Evolutionary conservation across 2,888 invertebrate species (phyloP), one percentile per base, ranked within the genome.

Genomic region (Mantis religiosa): DNA sequence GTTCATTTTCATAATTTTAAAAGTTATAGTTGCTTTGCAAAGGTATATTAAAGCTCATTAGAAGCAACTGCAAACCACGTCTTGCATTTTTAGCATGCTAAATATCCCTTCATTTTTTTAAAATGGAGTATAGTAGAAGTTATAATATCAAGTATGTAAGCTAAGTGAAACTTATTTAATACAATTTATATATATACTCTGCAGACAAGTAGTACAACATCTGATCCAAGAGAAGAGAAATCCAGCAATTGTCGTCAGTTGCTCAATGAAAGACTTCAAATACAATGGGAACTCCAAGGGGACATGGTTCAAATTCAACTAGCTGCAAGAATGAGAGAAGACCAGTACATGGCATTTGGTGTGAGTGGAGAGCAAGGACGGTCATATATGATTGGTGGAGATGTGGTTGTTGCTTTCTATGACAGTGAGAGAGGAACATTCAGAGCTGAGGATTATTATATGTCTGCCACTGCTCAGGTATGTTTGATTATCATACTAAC

Each of bases 301-400:
- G 96, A 96, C 87, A 95, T 96, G 89, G 95, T 98, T 3, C 96
- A 97, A 92, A 96, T 98, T 88, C 96, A 97, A 71, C 92, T 98
- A 84, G 96, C 97, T 3, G 98, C 97, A 0, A 95, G 96, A 71
- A 97, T 98, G 71, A 94, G 95, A 41, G 97, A 97, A 91, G 97
- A 97, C 92, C 97, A 98, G 92, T 98, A 98, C 93, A 96, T 98
- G 94, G 96, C 98, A 0, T 98, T 98, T 91, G 98, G 98, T 0
- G 93, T 97, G 82, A 97, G 97, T 2, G 98, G 98, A 0, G 95
- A 95, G 82, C 96, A 96, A 91, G 96, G 96, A 25, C 88, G 93
- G 82, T 92, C 93, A 25, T 91, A 92, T 83, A 94, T 94, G 94
- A 92, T 93, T 27, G 97, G 97, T 15, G 96, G 96, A 0, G 98